Evolutionary conservation across 2,797 vertebrate species (phyloP).

Genomic region (Yasuhikotakia modesta): DNA sequence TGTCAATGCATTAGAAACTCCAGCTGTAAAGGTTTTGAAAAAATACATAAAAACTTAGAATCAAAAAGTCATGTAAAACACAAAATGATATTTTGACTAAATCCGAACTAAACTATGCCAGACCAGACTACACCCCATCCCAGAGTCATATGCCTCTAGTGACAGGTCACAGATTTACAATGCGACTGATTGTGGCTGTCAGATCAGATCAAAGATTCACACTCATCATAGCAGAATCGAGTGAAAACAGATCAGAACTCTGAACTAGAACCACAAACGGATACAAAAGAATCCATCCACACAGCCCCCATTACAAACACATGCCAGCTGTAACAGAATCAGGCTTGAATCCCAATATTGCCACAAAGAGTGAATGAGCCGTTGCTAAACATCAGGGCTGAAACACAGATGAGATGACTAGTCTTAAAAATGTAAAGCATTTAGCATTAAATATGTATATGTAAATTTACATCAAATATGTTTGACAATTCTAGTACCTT

Average conservation of each 20-base stretch:
- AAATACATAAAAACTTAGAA: conserved; percentile 13
- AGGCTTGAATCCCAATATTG: conserved; percentile 38
- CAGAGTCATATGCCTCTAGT: conserved; percentile 20
- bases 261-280: conserved; percentile 4
- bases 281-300: conserved; percentile 45
- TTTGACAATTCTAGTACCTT: too few species aligned
- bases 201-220: conserved; percentile 59
- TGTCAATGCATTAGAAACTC: neutral
- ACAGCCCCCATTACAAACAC: conserved; percentile 42
- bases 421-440: conserved; percentile 9
- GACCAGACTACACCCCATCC: conserved; percentile 31
- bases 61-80: conserved; percentile 25
- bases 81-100: conserved; percentile 57
- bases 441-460: too few species aligned
- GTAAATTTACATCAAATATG: too few species aligned
- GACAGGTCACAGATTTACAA: conserved; percentile 49
- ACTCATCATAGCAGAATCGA: conserved; percentile 34
- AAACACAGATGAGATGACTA: conserved; percentile 5
- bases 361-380: conserved; percentile 43
- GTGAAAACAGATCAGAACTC: conserved; percentile 49
- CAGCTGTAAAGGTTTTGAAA: neutral
- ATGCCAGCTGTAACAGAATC: conserved; percentile 39
- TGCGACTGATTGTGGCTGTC: conserved; percentile 45
- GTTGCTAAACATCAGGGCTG: conserved; percentile 55
- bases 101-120: conserved; percentile 21